Percentiles rank a stretch among this genome's conserved stretches.
These are phyloP conservation scores for Rhamphomyia laevipes DNA, from an alignment of 2,888 invertebrate genomes.

Conservation along the genomic window DNA sequence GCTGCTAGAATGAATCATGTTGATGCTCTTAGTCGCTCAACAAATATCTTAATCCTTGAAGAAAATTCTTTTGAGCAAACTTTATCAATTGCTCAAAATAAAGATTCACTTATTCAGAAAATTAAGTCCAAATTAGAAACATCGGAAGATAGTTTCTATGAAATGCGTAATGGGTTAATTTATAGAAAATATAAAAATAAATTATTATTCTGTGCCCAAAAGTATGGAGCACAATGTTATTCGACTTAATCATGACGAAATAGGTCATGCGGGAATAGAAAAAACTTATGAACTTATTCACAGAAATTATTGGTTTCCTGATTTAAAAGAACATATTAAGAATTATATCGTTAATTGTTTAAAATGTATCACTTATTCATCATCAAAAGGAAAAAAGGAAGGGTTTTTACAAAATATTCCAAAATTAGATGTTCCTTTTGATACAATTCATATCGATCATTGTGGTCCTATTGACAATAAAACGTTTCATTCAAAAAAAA, in stretches of 20 bases:
- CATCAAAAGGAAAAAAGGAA: conserved; percentile 20
- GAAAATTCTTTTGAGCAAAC: no score
- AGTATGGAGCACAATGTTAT: conserved; percentile 19
- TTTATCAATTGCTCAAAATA: background rate
- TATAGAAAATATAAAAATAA: conserved; percentile 8
- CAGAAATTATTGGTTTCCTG: conserved; percentile 20
- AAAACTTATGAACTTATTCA: conserved; percentile 20
- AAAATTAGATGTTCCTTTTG: conserved; percentile 6
- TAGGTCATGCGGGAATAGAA: conserved; percentile 23
- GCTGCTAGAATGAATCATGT: background rate
- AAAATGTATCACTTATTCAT: conserved; percentile 26
- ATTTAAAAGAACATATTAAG: conserved; percentile 5
- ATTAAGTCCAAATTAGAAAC: conserved; percentile 2
- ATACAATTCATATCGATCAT: conserved; percentile 26
- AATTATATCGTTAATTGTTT: conserved; percentile 23
- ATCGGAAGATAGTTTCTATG: conserved; percentile 8
- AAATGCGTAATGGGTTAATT: conserved; percentile 14
- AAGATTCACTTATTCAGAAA: background rate
- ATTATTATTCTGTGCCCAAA: conserved; percentile 15
- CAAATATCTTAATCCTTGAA: no score
- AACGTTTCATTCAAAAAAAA: conserved; percentile 12
- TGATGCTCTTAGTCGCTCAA: background rate
- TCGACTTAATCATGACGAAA: conserved; percentile 19
- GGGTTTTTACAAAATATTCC: conserved; percentile 13
- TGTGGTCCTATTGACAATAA: conserved; percentile 16